These are phyloP conservation scores for Eurytoma californica DNA, from an alignment of 2,888 invertebrate genomes.

Conservation along the genomic window DNA sequence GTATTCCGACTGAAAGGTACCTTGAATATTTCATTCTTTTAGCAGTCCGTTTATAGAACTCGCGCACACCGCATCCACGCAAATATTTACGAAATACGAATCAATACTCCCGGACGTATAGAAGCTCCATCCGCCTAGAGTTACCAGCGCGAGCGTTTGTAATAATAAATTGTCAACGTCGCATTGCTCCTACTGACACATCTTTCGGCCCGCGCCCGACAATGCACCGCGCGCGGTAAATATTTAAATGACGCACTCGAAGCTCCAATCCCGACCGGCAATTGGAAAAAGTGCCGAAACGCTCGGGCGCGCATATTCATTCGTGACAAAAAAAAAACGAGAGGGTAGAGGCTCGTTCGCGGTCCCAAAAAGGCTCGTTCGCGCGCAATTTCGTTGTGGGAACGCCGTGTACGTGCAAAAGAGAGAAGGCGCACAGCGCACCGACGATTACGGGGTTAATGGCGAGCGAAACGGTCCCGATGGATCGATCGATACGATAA, in stretches of 20 bases:
- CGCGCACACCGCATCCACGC: slow-evolving; percentile 3
- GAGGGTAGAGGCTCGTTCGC: slow-evolving; percentile 27
- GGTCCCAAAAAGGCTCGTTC: slow-evolving; percentile 48
- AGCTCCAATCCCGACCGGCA: slow-evolving; percentile 14
- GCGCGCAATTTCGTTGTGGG: slow-evolving; percentile 49
- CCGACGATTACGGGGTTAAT: slow-evolving; percentile 61
- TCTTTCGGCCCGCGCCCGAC: background rate
- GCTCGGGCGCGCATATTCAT: slow-evolving; percentile 1
- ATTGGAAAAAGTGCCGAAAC: background rate
- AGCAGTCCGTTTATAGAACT: background rate
- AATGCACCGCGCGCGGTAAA: slow-evolving; percentile 36
- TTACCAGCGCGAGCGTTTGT: background rate
- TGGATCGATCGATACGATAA: slow-evolving; percentile 61
- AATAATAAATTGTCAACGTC: background rate
- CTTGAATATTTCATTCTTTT: background rate
- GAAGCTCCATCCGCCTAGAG: background rate
- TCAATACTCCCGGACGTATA: background rate
- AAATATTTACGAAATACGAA: slow-evolving; percentile 39
- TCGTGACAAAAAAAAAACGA: slow-evolving; percentile 28
- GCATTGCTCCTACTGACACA: background rate
- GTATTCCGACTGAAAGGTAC: no score
- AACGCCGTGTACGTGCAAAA: slow-evolving; percentile 18
- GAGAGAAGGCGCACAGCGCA: slow-evolving; percentile 38
- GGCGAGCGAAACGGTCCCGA: slow-evolving; percentile 58
- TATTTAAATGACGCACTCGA: slow-evolving; percentile 6